Evolutionary conservation across 2,797 vertebrate species (phyloP), one percentile per base, ranked within the genome.

Genomic region (Tinamus major): DNA sequence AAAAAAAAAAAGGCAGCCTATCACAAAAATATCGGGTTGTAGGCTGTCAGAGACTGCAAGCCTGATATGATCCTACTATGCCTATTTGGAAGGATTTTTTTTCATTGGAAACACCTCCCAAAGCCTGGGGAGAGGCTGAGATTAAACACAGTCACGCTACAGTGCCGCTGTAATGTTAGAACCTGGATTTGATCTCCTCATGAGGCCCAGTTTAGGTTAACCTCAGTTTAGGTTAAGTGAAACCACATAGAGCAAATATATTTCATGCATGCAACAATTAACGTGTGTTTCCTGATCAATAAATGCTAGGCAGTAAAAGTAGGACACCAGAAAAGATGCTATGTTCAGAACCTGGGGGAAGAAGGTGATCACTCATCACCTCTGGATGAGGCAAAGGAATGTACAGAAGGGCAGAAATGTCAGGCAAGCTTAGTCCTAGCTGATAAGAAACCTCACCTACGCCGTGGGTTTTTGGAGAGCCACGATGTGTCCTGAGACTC

Each of bases 401-500:
- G 3, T n/a, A 35, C 21, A 31, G 27, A 80, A 76, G 20, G 68
- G 41, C 26, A 64, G 55, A 48, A 7, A 7, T 4, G 4, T 42
- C 2, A 9, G 17, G 10, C 75, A 61, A 14, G 7, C 0, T 75
- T 58, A 41, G 13, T 63, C 18, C 48, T 51, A 63, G 26, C 35
- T 49, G 12, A 3, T 13, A 19, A 8, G 58, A 59, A 88, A 29
- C 19, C 10, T 79, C 19, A 31, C 5, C 35, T 6, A 26, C 0
- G 5, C 16, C 0, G 1, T 19, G 39, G 39, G 24, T 9, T 84
- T 37, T 5, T n/a, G 59, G 53, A 37, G 35, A 7, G 16, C 5
- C 31, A 27, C 35, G 23, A 24, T 0, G 0, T 5, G 23, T 29
- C 42, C 49, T 41, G 55, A 44, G 9, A 21, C 27, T 85, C 48